Evolutionary conservation across 2,113 vertebrate genomes (phyloP).

Genomic region (Microcebus murinus): DNA sequence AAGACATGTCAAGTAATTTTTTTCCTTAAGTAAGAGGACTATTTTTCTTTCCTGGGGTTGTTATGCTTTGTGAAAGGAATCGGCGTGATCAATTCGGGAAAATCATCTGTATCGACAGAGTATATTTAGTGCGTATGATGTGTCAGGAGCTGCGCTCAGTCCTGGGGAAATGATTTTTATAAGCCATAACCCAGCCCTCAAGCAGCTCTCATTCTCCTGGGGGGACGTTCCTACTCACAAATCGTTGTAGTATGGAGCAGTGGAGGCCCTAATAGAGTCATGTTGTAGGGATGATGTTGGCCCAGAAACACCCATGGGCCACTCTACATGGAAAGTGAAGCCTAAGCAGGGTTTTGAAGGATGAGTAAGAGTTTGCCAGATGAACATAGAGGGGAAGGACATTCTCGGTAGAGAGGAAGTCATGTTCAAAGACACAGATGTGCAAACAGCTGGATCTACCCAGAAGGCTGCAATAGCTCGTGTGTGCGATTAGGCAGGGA

Average conservation of each 20-base stretch:
- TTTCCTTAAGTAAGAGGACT: background rate
- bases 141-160: background rate
- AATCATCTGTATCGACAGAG: background rate
- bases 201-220: background rate
- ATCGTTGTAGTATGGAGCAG: fast-evolving
- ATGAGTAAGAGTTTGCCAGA: background rate
- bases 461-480: background rate
- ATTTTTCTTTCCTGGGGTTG: background rate
- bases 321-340: background rate
- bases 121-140: background rate
- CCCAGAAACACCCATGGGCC: background rate
- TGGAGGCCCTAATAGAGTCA: background rate
- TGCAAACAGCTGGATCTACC: background rate
- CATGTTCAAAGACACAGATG: background rate
- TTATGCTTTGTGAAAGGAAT: background rate
- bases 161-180: background rate
- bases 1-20: background rate
- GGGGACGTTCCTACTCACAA: background rate
- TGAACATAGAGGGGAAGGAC: background rate
- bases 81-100: background rate
- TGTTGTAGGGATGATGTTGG: background rate
- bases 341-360: background rate
- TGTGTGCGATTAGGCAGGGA: background rate
- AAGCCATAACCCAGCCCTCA: too few relatives aligned
- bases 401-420: background rate